Percentiles rank a stretch among this genome's conserved stretches.
phyloP scores from a whole-genome alignment of 2,888 invertebrate genomes.

The Lasioglossum vierecki region DNA sequence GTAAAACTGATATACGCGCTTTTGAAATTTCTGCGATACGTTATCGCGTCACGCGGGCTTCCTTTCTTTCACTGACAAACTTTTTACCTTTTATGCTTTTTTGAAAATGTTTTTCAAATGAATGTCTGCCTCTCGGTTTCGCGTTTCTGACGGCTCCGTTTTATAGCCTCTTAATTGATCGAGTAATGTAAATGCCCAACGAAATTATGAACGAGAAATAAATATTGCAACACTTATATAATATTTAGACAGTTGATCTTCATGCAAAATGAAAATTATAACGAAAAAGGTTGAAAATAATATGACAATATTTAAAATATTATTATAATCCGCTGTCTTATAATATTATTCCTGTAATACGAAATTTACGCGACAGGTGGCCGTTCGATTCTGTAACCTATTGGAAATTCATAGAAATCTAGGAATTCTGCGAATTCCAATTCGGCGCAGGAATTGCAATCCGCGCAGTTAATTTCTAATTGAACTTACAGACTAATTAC shows the following conservation, averaged over 20 bases:
- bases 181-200: neutral
- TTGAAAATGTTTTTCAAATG: neutral
- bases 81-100: neutral
- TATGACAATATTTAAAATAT: neutral
- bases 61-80: neutral
- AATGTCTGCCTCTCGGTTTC: neutral
- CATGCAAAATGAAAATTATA: too few relatives aligned
- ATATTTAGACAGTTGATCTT: too few relatives aligned
- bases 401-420: slow-evolving; percentile 48
- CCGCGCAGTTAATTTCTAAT: slow-evolving; percentile 8
- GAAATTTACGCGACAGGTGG: slow-evolving; percentile 60
- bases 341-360: slow-evolving; percentile 25
- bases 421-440: slow-evolving; percentile 31
- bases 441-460: slow-evolving; percentile 12
- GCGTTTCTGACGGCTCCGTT: neutral
- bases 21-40: neutral
- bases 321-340: neutral
- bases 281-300: too few relatives aligned
- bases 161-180: neutral
- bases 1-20: neutral
- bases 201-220: neutral
- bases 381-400: slow-evolving; percentile 35
- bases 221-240: neutral
- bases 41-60: neutral
- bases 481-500: slow-evolving; percentile 21